phyloP scores from a whole-genome alignment of 2,888 invertebrate genomes.

The Platycnemis pennipes region DNA sequence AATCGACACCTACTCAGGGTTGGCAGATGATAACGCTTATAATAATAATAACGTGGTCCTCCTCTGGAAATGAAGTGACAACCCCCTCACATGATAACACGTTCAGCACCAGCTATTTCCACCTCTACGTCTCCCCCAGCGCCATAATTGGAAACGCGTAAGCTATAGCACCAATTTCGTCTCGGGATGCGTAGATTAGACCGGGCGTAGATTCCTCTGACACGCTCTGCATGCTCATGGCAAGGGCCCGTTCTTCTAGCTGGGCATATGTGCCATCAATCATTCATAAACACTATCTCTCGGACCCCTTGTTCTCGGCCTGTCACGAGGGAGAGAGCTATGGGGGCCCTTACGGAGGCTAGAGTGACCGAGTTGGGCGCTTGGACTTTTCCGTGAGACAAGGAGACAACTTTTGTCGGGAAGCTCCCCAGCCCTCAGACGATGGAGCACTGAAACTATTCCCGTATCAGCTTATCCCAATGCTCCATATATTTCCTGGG shows the following conservation, averaged over 20 bases:
- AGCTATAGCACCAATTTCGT: background rate
- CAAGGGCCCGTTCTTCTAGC: background rate
- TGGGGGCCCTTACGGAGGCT: background rate
- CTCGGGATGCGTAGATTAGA: background rate
- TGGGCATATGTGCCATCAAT: background rate
- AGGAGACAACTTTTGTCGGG: background rate
- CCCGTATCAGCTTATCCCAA: background rate
- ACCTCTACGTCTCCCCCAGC: no score
- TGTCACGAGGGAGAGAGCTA: conserved; percentile 5
- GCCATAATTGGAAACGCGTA: background rate
- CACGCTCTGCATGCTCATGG: background rate
- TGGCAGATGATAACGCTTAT: background rate
- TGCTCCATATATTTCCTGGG: background rate
- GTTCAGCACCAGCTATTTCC: no score
- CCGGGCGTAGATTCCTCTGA: background rate
- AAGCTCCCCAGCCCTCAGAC: background rate
- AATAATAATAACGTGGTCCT: background rate
- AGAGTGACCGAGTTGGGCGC: background rate
- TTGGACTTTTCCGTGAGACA: background rate
- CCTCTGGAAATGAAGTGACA: background rate
- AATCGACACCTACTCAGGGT: no score
- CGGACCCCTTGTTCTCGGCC: conserved; percentile 4
- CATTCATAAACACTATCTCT: conserved; percentile 24
- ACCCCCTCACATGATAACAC: background rate
- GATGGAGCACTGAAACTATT: background rate